These are phyloP conservation scores for Chunga burmeisteri DNA, from an alignment of 2,113 vertebrate species.

Conservation along the genomic window DNA sequence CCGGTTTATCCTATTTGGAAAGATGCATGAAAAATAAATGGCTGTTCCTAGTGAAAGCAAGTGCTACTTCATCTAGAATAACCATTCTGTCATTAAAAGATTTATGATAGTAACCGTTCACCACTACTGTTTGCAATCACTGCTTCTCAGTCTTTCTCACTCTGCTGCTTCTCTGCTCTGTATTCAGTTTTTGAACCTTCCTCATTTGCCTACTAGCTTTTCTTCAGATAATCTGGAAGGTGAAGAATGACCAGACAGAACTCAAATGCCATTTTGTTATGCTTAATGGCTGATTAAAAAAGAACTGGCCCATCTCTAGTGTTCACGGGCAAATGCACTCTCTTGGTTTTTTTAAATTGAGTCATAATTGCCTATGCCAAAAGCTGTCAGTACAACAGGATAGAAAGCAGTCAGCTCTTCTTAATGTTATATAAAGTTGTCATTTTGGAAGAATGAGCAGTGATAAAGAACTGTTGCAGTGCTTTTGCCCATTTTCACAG, in stretches of 20 bases:
- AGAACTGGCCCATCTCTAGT: neutral
- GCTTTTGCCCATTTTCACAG: constrained; percentile 52
- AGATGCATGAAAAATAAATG: constrained; percentile 16
- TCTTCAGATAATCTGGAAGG: neutral
- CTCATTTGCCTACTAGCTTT: neutral
- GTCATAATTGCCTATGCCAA: constrained; percentile 31
- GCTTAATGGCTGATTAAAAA: neutral
- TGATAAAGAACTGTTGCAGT: constrained; percentile 12
- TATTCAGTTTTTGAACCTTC: neutral
- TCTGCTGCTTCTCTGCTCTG: neutral
- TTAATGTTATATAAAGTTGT: constrained; percentile 47
- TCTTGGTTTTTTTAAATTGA: neutral
- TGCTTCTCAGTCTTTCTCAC: neutral
- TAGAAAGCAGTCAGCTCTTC: constrained; percentile 7
- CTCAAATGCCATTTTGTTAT: neutral
- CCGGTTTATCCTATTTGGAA: constrained; percentile 3
- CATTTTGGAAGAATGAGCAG: constrained; percentile 54
- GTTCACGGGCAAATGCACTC: neutral
- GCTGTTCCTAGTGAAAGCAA: neutral
- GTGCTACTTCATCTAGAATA: constrained; percentile 21
- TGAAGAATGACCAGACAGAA: constrained; percentile 3
- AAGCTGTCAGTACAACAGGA: constrained; percentile 30
- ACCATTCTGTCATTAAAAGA: neutral
- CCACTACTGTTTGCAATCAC: neutral
- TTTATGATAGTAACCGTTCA: neutral